Evolutionary conservation across 2,888 invertebrate species (phyloP), one percentile per base, ranked within the genome.

Genomic region (Rotaria macrura): DNA sequence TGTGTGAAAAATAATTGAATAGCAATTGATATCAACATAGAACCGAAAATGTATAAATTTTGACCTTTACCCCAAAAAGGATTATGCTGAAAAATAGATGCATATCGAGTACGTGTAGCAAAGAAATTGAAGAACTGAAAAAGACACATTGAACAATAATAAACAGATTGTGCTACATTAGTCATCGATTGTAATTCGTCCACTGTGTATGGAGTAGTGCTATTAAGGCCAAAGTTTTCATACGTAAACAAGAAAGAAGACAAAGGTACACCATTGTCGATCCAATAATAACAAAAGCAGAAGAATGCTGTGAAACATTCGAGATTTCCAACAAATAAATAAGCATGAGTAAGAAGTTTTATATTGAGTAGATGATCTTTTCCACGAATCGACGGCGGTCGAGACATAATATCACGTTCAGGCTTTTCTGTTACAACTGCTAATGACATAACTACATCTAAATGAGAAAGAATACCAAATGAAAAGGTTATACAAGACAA

Each of bases 341-440:
- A 85, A 40, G 85, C 85, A 52, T 85, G 85, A 25, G 54, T 49
- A 43, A 85, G 54, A 74, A 85, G 74, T 20, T 85, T 85, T 74
- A 74, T 74, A 79, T 85, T 54, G n/a, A 85, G 54, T n/a, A 85
- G 79, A 85, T 85, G 85, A 38, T 38, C 57, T 54, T 85, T 85
- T n/a, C n/a, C n/a, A 25, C 40, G 49, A 25, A 54, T 52, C 7
- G 54, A 17, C 17, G 85, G 85, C 34, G 85, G 85, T 38, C 74
- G 85, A 34, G 74, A 74, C 23, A 85, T n/a, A 25, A 85, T 52
- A 85, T 85, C 85, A 38, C 47, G 49, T 83, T 85, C 85, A 74
- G 74, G 74, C 54, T 25, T 85, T 85, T 85, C 85, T 54, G 74
- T 85, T 40, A 85, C 74, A 14, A 85, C 10, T 25, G 85, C 74